Percentiles rank a stretch among this genome's conserved stretches.
These are phyloP conservation scores for Peucedramus taeniatus DNA, from an alignment of 2,113 vertebrate genomes.

Conservation along the genomic window DNA sequence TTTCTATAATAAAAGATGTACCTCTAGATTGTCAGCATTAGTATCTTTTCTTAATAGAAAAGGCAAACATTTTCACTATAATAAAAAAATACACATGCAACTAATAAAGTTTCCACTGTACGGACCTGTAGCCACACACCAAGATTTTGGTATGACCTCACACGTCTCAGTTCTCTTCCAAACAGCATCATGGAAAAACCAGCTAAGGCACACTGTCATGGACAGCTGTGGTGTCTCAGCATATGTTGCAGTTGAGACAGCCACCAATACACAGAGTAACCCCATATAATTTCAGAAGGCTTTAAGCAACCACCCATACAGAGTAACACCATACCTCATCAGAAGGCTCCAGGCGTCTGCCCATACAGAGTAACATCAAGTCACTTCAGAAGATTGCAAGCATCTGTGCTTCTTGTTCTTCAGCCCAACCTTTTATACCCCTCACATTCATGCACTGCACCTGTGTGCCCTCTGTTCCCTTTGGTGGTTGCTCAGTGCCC, in stretches of 20 bases:
- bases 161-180: neutral
- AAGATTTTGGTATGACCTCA: neutral
- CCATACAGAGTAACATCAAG: fast-evolving
- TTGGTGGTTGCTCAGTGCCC: neutral
- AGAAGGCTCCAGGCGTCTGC: neutral
- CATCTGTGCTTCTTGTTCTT: neutral
- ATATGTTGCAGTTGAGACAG: neutral
- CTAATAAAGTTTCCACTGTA: neutral
- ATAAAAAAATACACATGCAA: neutral
- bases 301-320: neutral
- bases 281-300: neutral
- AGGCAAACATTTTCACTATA: neutral
- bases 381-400: neutral
- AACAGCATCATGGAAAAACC: neutral
- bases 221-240: neutral
- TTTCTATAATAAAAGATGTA: neutral
- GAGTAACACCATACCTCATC: neutral
- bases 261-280: neutral
- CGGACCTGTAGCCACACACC: fast-evolving
- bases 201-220: neutral
- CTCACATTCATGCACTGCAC: fast-evolving
- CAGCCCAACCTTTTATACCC: neutral
- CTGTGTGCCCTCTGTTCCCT: neutral
- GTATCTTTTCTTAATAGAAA: neutral
- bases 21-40: neutral